Percentiles rank a stretch among this genome's conserved stretches.
phyloP scores from a whole-genome alignment of 2,888 invertebrate species.

The Trichacis sp. region DNA sequence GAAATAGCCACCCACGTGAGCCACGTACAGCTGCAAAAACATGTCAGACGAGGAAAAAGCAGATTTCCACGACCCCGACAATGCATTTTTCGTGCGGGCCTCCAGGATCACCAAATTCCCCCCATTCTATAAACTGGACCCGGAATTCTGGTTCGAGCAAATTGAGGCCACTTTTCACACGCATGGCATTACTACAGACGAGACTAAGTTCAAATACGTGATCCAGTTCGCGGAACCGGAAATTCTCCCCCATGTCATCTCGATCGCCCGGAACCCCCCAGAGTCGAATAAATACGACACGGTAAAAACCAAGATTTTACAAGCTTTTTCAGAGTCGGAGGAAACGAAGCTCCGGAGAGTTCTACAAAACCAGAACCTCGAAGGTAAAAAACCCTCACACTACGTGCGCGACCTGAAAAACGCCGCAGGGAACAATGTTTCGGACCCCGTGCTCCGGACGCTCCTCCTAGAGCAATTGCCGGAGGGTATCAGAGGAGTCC shows the following conservation, averaged over 20 bases:
- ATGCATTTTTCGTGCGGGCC: too few species aligned
- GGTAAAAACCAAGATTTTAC: conserved; percentile 3
- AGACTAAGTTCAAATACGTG: conserved; percentile 12
- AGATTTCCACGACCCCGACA: too few species aligned
- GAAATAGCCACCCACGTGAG: too few species aligned
- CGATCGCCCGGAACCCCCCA: background rate
- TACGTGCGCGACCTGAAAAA: conserved; percentile 11
- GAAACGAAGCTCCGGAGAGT: background rate
- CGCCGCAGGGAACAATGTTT: background rate
- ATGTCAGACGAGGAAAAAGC: too few species aligned
- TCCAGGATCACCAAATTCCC: background rate
- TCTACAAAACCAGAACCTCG: conserved; percentile 2
- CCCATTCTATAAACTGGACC: conserved; percentile 11
- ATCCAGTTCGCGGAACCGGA: conserved; percentile 7
- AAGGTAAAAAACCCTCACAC: conserved; percentile 13
- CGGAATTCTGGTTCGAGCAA: conserved; percentile 9
- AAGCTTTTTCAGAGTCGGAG: conserved; percentile 11
- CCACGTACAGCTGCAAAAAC: too few species aligned
- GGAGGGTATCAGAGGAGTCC: background rate
- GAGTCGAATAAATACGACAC: conserved; percentile 3
- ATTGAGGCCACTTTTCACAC: conserved; percentile 16
- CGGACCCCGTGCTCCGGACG: background rate
- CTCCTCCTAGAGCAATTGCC: conserved; percentile 6
- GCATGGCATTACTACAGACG: conserved; percentile 8
- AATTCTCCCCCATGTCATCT: conserved; percentile 4